Percentiles rank a stretch among this genome's conserved stretches.
These are phyloP conservation scores for Lithophane ornitopus DNA, from an alignment of 2,888 invertebrate species.

Conservation along the genomic window DNA sequence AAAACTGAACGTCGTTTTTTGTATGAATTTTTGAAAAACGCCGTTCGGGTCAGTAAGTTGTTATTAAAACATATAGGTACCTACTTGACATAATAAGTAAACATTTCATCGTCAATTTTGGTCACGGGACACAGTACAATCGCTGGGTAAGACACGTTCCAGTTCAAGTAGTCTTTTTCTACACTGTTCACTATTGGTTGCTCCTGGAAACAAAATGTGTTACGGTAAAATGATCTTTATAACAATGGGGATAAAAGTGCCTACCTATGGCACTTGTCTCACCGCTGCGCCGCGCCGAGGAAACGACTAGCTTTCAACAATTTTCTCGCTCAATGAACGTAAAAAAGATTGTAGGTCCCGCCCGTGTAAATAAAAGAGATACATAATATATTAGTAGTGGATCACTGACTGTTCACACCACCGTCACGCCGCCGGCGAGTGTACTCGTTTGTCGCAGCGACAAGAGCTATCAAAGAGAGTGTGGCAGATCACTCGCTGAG, in stretches of 20 bases:
- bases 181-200: conserved; percentile 93
- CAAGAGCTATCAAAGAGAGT: too few species aligned
- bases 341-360: too few species aligned
- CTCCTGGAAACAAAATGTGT: conserved; percentile 79
- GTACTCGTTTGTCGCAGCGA: too few species aligned
- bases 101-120: conserved; percentile 86
- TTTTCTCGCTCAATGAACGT: too few species aligned
- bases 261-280: too few species aligned
- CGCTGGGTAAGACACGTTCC: conserved; percentile 93
- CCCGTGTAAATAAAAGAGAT: too few species aligned
- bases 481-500: too few species aligned
- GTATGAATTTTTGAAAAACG: background rate
- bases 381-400: too few species aligned
- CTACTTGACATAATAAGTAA: conserved; percentile 76
- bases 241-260: background rate
- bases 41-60: background rate
- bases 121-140: conserved; percentile 92
- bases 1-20: background rate
- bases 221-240: background rate
- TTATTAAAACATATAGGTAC: conserved; percentile 33
- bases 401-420: too few species aligned
- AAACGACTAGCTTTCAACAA: too few species aligned
- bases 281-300: too few species aligned
- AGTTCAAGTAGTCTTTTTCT: conserved; percentile 93
- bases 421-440: too few species aligned